Percentiles rank a stretch among this genome's conserved stretches.
Evolutionary conservation across 2,888 invertebrate species (phyloP).

Genomic region (Cyclophora albipunctata): DNA sequence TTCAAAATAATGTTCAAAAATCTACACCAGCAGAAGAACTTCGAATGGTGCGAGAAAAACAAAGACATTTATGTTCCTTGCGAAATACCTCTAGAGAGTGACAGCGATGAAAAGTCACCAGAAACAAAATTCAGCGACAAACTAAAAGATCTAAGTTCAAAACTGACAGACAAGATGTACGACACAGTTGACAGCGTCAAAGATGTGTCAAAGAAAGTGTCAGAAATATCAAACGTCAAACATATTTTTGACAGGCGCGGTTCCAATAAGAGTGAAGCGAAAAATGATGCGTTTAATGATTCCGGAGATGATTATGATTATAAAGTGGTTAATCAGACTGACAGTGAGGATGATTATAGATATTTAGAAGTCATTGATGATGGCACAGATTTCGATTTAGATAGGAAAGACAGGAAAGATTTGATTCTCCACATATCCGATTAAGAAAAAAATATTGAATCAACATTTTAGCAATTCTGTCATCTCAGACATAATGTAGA

Average conservation of each 20-base stretch:
- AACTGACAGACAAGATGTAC: constrained; percentile 48
- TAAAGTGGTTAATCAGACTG: constrained; percentile 39
- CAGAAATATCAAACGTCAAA: constrained; percentile 36
- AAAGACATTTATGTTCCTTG: constrained; percentile 53
- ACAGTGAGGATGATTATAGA: constrained; percentile 53
- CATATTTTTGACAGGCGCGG: constrained; percentile 42
- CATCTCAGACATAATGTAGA: no score
- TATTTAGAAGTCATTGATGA: constrained; percentile 66
- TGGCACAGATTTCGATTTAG: constrained; percentile 45
- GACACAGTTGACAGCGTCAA: constrained; percentile 51
- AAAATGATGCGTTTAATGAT: constrained; percentile 31
- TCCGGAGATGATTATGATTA: constrained; percentile 27
- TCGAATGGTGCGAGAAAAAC: constrained; percentile 31
- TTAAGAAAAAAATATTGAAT: neutral
- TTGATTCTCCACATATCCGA: neutral
- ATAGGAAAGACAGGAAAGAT: constrained; percentile 1
- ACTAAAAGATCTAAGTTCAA: constrained; percentile 45
- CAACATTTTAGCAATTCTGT: no score
- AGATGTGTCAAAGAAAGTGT: constrained; percentile 29
- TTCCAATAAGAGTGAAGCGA: constrained; percentile 37
- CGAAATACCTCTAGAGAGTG: constrained; percentile 52
- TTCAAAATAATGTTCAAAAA: constrained; percentile 63
- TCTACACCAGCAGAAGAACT: constrained; percentile 37
- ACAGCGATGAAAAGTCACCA: constrained; percentile 36
- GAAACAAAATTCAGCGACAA: constrained; percentile 35